Evolutionary conservation across 2,888 invertebrate species (phyloP), one percentile per base, ranked within the genome.

Genomic region (Taenaris catops): DNA sequence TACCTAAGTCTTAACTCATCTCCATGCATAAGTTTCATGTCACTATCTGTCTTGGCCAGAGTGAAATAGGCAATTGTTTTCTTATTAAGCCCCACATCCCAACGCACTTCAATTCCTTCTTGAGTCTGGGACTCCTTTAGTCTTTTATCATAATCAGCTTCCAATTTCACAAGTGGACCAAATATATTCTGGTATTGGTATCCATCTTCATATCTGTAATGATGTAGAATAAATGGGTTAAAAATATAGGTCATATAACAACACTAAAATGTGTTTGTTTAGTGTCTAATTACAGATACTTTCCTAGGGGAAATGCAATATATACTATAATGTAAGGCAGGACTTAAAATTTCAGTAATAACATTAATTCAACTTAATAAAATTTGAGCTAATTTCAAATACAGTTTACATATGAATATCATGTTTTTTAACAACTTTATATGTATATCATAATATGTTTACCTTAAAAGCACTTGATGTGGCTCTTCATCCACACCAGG

Each of bases 111-210:
- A 40, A 99, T 97, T 53, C 98, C 98, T 58, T 98, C 98, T 71
- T 99, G 98, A 0, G 98, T 98, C 72, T 99, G 98, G 0, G 97
- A 96, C 74, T 99, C 99, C 69, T 99, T 99, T 34, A 98, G 86
- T 43, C 96, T 93, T 67, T 97, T 97, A 73, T 99, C 99, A 66
- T 99, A 99, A 59, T 99, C 99, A 0, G 99, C 99, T 83, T 99
- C 99, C 19, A 99, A 87, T 64, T 97, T 96, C 0, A 99, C 97
- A 16, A 99, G 83, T 0, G 99, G 99, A 0, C 97, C 97, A 81
- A 99, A 99, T 41, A 99, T 96, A 69, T 98, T 97, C 72, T 98
- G 97, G 68, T 99, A 99, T 70, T 99, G 99, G 75, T 98, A 99
- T 4, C 99, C 99, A 87, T 99, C 99, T 75, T 99, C 98, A 65